Conservation (phyloP, 2,888 invertebrate genomes). For the Lydus trimaculatus region DNA sequence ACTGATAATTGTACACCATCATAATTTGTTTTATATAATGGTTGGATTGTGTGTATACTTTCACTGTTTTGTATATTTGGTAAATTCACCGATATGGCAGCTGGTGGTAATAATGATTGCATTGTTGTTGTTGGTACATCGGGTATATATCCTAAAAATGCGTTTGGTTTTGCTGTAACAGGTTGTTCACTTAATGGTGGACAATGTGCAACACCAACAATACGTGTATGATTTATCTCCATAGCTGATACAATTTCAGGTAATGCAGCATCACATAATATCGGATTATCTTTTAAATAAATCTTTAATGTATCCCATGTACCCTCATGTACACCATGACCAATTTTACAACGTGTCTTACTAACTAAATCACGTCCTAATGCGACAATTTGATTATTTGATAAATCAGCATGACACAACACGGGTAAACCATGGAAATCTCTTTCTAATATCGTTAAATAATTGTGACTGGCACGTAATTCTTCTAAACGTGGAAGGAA, state of each 20-base stretch:
- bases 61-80: constrained; percentile 10
- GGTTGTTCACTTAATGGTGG: constrained; percentile 57
- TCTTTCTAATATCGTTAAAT: constrained; percentile 75
- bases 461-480: constrained; percentile 79
- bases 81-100: constrained; percentile 23
- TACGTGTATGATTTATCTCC: constrained; percentile 75
- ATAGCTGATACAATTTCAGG: constrained; percentile 74
- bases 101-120: constrained; percentile 24
- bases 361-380: constrained; percentile 79
- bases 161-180: constrained; percentile 54
- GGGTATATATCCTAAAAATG: constrained; percentile 54
- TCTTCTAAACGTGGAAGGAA: constrained; percentile 79
- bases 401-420: constrained; percentile 81
- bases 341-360: constrained; percentile 80
- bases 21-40: constrained; percentile 8
- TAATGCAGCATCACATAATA: constrained; percentile 76
- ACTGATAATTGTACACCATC: constrained; percentile 20
- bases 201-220: constrained; percentile 70
- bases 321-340: constrained; percentile 75
- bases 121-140: constrained; percentile 26
- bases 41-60: not conserved
- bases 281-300: constrained; percentile 83
- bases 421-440: constrained; percentile 86
- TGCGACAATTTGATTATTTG: constrained; percentile 76
- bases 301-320: constrained; percentile 73